These are phyloP conservation scores for Pristionchus entomophagus DNA, from an alignment of 2,888 invertebrate species.

Conservation along the genomic window DNA sequence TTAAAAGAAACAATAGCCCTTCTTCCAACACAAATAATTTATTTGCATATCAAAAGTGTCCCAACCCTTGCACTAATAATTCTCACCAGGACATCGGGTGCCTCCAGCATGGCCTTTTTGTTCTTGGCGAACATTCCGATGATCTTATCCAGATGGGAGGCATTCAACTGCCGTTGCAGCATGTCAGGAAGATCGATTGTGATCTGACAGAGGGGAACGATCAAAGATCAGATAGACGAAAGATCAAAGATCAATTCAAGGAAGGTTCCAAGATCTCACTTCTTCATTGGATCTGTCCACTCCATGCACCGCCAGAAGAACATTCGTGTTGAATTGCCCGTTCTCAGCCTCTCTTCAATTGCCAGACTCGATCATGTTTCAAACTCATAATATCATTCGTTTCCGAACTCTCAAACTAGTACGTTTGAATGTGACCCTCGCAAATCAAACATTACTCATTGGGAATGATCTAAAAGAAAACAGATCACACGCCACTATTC, in stretches of 20 bases:
- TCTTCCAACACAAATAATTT: too few species aligned
- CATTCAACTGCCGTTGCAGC: constrained; percentile 57
- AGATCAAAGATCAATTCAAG: neutral
- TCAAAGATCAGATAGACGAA: neutral
- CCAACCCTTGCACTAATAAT: too few species aligned
- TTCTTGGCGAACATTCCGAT: constrained; percentile 60
- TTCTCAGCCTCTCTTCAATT: neutral
- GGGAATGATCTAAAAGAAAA: neutral
- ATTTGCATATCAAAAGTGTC: neutral
- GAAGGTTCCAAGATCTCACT: neutral
- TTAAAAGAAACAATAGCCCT: too few species aligned
- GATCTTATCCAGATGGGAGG: constrained; percentile 52
- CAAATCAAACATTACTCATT: too few species aligned
- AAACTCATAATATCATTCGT: neutral
- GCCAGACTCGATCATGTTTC: neutral
- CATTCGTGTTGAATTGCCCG: neutral
- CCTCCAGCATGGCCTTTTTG: constrained; percentile 57
- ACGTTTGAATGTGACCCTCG: too few species aligned
- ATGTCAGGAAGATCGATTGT: constrained; percentile 51
- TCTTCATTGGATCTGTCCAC: constrained; percentile 41
- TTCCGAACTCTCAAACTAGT: too few species aligned
- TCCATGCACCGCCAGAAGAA: constrained; percentile 45
- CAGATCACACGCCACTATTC: neutral
- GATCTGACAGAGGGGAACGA: neutral
- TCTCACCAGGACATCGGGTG: constrained; percentile 57